Conservation (phyloP, 2,797 vertebrate species). For the Sitta carolinensis region DNA sequence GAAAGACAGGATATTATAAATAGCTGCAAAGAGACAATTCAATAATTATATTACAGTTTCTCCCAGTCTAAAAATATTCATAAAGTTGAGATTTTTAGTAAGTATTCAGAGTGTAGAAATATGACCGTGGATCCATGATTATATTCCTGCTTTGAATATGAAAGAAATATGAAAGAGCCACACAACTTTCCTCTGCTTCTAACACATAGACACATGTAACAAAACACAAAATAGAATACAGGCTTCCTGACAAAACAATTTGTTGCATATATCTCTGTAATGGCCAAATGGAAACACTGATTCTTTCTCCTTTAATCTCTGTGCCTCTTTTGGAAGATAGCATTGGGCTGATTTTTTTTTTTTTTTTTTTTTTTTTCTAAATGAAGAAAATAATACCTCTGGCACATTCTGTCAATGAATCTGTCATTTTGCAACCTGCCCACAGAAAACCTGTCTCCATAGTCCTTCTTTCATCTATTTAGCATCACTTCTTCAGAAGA, state of each 20-base stretch:
- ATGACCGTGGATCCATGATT: background rate
- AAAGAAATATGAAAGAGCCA: background rate
- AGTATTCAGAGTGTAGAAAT: background rate
- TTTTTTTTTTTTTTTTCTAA: background rate
- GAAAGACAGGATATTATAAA: conserved; percentile 24
- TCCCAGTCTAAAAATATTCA: background rate
- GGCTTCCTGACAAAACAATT: background rate
- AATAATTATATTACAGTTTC: background rate
- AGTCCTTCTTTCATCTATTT: conserved; percentile 8
- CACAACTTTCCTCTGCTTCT: background rate
- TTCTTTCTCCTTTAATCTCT: conserved; percentile 6
- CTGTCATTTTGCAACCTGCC: conserved; percentile 22
- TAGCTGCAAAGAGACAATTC: conserved; percentile 5
- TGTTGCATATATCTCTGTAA: background rate
- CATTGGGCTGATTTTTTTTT: background rate
- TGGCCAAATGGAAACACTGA: background rate
- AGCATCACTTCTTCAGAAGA: background rate
- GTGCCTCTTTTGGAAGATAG: background rate
- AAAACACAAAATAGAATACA: background rate
- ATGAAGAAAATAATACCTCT: conserved; percentile 40
- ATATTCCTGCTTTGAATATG: background rate
- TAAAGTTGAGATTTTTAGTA: background rate
- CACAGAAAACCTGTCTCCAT: conserved; percentile 26
- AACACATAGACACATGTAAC: background rate
- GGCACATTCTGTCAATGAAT: background rate